A percentile compares a stretch with the other conserved stretches of the same genome.
phyloP scores from a whole-genome alignment of 2,113 vertebrate genomes.

The Trochalopteron elliotii region DNA sequence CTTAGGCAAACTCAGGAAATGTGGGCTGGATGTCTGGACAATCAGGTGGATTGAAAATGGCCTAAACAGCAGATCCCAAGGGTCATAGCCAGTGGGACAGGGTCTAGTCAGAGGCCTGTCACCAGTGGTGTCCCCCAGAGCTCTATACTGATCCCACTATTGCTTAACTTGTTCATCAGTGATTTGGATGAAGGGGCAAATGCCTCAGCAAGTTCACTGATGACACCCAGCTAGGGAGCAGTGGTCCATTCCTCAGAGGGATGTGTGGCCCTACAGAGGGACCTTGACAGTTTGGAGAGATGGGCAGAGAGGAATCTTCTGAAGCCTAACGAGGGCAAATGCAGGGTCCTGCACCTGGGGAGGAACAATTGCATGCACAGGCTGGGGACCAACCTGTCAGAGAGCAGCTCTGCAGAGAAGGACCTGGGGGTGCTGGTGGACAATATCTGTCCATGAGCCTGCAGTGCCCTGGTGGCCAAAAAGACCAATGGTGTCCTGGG shows the following conservation, averaged over 20 bases:
- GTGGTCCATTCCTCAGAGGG: fast-evolving
- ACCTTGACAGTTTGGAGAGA: not conserved
- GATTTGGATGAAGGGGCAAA: not conserved
- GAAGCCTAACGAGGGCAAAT: not conserved
- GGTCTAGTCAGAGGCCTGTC: not conserved
- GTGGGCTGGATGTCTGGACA: not conserved
- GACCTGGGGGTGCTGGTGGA: not conserved
- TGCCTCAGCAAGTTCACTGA: not conserved
- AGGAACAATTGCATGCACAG: not conserved
- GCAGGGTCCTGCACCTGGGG: not conserved
- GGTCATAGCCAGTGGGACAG: not conserved
- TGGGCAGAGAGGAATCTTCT: not conserved
- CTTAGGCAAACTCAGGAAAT: not conserved
- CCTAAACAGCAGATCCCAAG: not conserved
- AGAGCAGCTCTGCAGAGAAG: not conserved
- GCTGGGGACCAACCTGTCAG: not conserved
- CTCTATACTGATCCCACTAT: not conserved
- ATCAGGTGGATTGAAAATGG: not conserved
- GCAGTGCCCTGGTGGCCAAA: not conserved
- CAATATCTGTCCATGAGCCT: not conserved
- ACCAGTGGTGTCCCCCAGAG: not conserved
- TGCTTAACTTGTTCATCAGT: not conserved
- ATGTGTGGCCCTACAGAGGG: not conserved
- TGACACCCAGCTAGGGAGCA: not conserved
- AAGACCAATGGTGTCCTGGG: not conserved